These are phyloP conservation scores for Agrochola litura DNA, from an alignment of 2,888 invertebrate species.

Conservation along the genomic window DNA sequence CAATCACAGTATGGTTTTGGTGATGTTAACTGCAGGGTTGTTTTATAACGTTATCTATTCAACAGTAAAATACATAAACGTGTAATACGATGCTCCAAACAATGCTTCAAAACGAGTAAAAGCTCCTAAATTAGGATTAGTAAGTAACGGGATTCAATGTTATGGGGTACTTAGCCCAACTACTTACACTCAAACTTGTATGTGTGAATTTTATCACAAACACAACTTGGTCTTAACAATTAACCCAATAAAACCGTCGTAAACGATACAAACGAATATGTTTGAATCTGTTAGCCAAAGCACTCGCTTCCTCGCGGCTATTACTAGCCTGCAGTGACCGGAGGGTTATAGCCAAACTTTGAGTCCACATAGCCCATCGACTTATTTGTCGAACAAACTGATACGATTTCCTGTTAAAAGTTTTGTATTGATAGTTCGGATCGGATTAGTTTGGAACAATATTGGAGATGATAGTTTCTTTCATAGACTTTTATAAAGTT, in stretches of 20 bases:
- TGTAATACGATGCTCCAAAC: not conserved
- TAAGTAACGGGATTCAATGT: not conserved
- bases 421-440: constrained; percentile 23
- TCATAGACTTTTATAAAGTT: not conserved
- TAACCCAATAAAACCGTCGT: constrained; percentile 26
- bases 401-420: constrained; percentile 26
- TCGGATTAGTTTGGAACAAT: not conserved
- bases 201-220: constrained; percentile 23
- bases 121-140: not conserved
- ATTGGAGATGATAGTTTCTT: not conserved
- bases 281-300: constrained; percentile 40
- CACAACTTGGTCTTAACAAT: constrained; percentile 24
- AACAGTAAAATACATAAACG: not conserved
- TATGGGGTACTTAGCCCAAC: not conserved
- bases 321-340: constrained; percentile 30
- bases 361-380: constrained; percentile 26
- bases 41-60: not conserved
- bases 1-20: not conserved
- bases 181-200: constrained; percentile 5
- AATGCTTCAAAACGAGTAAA: not conserved
- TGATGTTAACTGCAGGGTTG: not conserved
- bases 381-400: constrained; percentile 43
- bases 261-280: constrained; percentile 34
- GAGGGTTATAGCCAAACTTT: constrained; percentile 52
- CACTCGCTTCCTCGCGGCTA: constrained; percentile 20